Evolutionary conservation across 2,113 vertebrate genomes (phyloP), one percentile per base, ranked within the genome.

Genomic region (Laticauda laticaudata): DNA sequence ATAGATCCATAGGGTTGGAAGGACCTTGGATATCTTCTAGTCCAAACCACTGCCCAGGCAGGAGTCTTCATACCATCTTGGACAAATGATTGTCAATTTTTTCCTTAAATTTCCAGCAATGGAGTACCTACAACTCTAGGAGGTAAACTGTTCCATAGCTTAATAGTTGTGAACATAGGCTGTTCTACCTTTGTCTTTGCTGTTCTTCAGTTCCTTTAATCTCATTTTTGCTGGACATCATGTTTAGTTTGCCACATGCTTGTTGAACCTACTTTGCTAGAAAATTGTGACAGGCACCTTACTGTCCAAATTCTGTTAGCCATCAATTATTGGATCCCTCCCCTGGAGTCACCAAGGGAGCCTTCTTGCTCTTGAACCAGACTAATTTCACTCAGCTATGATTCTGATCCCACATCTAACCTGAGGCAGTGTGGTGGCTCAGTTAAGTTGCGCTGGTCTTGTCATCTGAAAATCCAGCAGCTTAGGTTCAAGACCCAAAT

Each of bases 301-400:
- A 14, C 39, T 48, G 6, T 8, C 39, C 3, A 4, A 39, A 5
- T 48, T 26, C 64, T 34, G 29, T 43, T 81, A 45, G 87, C 4
- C 81, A 23, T 29, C 93, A 12, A 14, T 29, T 29, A 90, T 94
- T 93, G 91, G 89, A 51, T 56, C 39, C 92, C 91, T 93, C 69
- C n/a, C 92, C 92, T 55, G 15, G 61, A 91, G 59, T 89, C 92
- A 61, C 89, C 51, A 61, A 93, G 56, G 88, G 34, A 1, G 0
- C 21, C 94, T 54, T 94, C 94, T 29, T 95, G 87, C 86, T 55
- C 55, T 92, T 55, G 54, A 93, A 91, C 57, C 81, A 23, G 85
- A 48, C 59, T 24, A 86, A n/a, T 8, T 91, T 45, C 34, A 26
- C 55, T 45, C 24, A 23, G 57, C 29, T 48, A 48, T 7, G 87